phyloP scores from a whole-genome alignment of 2,113 vertebrate species.

The Panthera tigris region DNA sequence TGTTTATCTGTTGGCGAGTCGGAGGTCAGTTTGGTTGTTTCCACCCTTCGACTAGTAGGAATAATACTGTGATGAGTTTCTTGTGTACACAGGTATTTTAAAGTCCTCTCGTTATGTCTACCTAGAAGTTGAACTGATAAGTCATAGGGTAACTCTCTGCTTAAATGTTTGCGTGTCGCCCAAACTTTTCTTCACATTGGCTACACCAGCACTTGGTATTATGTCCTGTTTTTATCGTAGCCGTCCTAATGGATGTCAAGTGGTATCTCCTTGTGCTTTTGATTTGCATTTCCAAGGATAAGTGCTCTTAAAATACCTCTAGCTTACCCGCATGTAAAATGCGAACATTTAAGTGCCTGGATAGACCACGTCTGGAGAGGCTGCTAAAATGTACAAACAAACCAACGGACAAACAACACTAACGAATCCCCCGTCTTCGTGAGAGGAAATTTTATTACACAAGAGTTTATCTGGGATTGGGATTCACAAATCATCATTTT shows the following conservation, averaged over 20 bases:
- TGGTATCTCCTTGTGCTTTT: background rate
- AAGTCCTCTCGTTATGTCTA: background rate
- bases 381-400: background rate
- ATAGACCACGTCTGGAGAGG: background rate
- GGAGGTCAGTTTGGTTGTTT: background rate
- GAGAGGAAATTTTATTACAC: conserved; percentile 3
- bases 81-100: background rate
- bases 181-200: background rate
- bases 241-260: background rate
- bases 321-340: background rate
- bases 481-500: conserved; percentile 33
- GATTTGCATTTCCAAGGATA: conserved; percentile 50
- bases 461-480: background rate
- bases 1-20: background rate
- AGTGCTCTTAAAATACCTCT: conserved; percentile 1
- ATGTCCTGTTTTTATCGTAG: background rate
- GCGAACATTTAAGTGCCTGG: background rate
- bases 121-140: background rate
- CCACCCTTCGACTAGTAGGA: background rate
- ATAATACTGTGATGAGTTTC: background rate
- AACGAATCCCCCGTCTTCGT: background rate
- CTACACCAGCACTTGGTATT: background rate
- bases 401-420: background rate
- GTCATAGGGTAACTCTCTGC: background rate
- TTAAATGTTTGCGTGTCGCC: background rate